These are phyloP conservation scores for Drosophila kambysellisi DNA, from an alignment of 2,888 invertebrate species.

Conservation along the genomic window DNA sequence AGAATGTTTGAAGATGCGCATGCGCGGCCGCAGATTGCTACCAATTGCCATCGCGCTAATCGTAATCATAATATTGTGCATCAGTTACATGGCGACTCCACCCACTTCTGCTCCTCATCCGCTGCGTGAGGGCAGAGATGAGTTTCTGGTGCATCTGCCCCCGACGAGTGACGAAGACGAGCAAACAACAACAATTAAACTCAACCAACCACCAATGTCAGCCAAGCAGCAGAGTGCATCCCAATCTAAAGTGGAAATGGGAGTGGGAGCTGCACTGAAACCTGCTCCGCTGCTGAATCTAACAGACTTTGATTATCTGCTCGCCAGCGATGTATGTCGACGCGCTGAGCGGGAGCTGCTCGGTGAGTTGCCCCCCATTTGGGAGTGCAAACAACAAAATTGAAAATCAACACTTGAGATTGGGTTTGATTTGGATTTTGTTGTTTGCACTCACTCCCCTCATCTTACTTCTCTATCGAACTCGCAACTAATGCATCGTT, in stretches of 20 bases:
- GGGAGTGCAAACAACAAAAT: not conserved
- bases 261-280: not conserved
- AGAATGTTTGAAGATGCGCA: slow-evolving; percentile 81
- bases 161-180: slow-evolving; percentile 16
- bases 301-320: slow-evolving; percentile 76
- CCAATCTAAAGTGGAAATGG: not conserved
- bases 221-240: not conserved
- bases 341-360: slow-evolving; percentile 78
- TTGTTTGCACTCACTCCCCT: not conserved
- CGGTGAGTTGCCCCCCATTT: slow-evolving; percentile 59
- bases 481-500: not conserved
- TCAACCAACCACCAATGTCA: not conserved
- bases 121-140: slow-evolving; percentile 64
- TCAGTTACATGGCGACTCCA: slow-evolving; percentile 64
- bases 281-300: slow-evolving; percentile 76
- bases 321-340: slow-evolving; percentile 76
- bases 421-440: not conserved
- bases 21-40: slow-evolving; percentile 81
- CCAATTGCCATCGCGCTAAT: slow-evolving; percentile 68
- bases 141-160: slow-evolving; percentile 71
- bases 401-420: not conserved
- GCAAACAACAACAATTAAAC: not conserved
- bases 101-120: slow-evolving; percentile 11
- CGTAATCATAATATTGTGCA: slow-evolving; percentile 75
- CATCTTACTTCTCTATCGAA: not conserved